These are phyloP conservation scores for Tauraco hartlaubi DNA, from an alignment of 2,797 vertebrate species.

Conservation along the genomic window DNA sequence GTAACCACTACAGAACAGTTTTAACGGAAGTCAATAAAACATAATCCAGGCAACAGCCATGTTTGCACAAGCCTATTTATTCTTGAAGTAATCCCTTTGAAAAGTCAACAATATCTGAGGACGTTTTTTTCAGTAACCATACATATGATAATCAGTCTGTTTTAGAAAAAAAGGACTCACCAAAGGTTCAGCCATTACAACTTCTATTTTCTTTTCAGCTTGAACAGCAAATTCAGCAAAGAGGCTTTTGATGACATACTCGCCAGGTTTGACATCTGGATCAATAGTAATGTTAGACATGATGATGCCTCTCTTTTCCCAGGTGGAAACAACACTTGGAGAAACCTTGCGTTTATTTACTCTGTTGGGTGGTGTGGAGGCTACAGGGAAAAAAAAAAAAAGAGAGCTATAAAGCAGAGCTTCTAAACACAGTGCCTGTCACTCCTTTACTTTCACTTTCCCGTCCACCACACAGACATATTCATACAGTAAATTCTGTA, in stretches of 20 bases:
- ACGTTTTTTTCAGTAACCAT: background rate
- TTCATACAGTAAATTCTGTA: background rate
- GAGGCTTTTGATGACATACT: slow-evolving; percentile 99
- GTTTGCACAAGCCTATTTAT: background rate
- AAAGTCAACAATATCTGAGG: background rate
- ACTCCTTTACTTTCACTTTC: background rate
- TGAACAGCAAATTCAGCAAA: slow-evolving; percentile 99
- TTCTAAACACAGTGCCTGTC: background rate
- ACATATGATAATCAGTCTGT: background rate
- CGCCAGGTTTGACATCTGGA: slow-evolving; percentile 98
- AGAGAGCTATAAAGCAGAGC: background rate
- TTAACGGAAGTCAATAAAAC: background rate
- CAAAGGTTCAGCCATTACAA: slow-evolving; percentile 99
- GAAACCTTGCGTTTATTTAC: slow-evolving; percentile 90
- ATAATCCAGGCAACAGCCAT: background rate
- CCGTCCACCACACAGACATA: background rate
- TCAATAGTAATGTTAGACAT: slow-evolving; percentile 99
- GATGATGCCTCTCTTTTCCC: slow-evolving; percentile 90
- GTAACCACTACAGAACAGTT: background rate
- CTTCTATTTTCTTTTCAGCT: slow-evolving; percentile 99
- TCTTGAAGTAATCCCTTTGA: background rate
- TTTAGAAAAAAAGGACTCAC: slow-evolving; percentile 82
- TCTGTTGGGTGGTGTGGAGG: slow-evolving; percentile 89
- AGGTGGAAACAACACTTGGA: slow-evolving; percentile 85
- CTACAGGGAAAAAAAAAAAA: slow-evolving; percentile 72